Evolutionary conservation across 2,888 invertebrate genomes (phyloP), one percentile per base, ranked within the genome.

Genomic region (Pristionchus mayeri): DNA sequence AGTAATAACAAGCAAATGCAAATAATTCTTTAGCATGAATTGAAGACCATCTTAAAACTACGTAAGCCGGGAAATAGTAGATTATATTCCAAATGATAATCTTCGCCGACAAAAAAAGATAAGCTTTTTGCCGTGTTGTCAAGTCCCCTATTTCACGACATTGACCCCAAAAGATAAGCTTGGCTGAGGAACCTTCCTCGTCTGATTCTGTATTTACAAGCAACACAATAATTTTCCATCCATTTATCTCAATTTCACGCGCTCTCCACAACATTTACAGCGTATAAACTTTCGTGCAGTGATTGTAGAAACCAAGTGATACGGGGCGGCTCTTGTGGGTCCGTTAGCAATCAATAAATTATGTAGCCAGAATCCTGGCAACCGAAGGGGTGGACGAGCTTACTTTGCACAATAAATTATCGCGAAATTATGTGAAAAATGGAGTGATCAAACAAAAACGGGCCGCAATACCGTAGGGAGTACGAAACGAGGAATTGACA

Each of bases 211-310:
- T 18, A 78, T 78, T 78, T 7, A 16, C 48, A 50, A 30, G n/a
- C 27, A 6, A 27, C 13, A 78, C 9, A 18, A 18, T 50, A 4
- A 34, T 48, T 50, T 48, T 78, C 24, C 76, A 50, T 50, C 9
- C 40, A 50, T 78, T 78, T 78, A 78, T 78, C 50, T 30, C 50
- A 27, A 78, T 11, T 7, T 13, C 76, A 50, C 44, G 44, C n/a
- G n/a, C 24, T 76, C 30, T 50, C 6, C 30, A 16, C 76, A 78
- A 78, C 76, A 78, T 78, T 78, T 78, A 78, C 76, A 78, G 76
- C 50, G 30, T 78, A 30, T 11, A 78, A 78, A 50, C 0, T 30
- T 71, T 71, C n/a, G 71, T 48, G 76, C 48, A 50, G 34, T 30
- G 3, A 75, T 44, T 24, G 11, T n/a, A 27, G 30, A 78, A 75